These are phyloP conservation scores for Caenorhabditis doughertyi DNA, from an alignment of 2,888 invertebrate species.

Conservation along the genomic window DNA sequence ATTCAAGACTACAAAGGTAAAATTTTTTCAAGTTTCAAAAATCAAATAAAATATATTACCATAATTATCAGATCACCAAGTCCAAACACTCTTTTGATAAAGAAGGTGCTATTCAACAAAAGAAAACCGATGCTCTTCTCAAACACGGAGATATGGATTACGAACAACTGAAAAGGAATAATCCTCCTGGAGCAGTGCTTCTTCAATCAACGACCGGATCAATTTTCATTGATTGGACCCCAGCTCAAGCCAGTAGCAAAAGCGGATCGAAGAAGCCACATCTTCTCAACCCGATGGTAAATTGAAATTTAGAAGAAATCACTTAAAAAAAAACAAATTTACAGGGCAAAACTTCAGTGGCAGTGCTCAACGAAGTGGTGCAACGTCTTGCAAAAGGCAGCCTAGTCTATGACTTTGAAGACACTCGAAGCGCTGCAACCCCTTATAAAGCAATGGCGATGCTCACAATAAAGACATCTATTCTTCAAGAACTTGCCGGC, in stretches of 20 bases:
- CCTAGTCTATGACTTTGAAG: slow-evolving; percentile 72
- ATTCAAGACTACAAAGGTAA: slow-evolving; percentile 91
- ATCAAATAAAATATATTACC: neutral
- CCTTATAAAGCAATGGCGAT: slow-evolving; percentile 73
- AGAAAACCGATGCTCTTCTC: slow-evolving; percentile 21
- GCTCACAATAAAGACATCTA: slow-evolving; percentile 55
- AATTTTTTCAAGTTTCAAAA: neutral
- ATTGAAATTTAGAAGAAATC: neutral
- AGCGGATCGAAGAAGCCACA: slow-evolving; percentile 83
- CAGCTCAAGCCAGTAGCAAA: neutral
- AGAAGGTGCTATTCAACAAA: neutral
- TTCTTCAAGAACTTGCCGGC: slow-evolving; percentile 39
- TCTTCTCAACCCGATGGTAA: slow-evolving; percentile 67
- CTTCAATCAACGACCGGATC: slow-evolving; percentile 34
- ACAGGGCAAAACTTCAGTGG: slow-evolving; percentile 88
- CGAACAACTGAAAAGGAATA: slow-evolving; percentile 33
- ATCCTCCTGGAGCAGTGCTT: slow-evolving; percentile 21
- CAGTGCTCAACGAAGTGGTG: slow-evolving; percentile 97
- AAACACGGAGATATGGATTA: slow-evolving; percentile 35
- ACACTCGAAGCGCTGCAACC: slow-evolving; percentile 70
- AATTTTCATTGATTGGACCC: slow-evolving; percentile 54
- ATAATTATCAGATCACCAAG: slow-evolving; percentile 12
- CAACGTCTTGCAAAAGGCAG: slow-evolving; percentile 92
- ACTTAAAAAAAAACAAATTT: neutral
- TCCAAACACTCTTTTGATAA: neutral